Evolutionary conservation across 2,888 invertebrate species (phyloP), one percentile per base, ranked within the genome.

Genomic region (Synanthedon tipuliformis): DNA sequence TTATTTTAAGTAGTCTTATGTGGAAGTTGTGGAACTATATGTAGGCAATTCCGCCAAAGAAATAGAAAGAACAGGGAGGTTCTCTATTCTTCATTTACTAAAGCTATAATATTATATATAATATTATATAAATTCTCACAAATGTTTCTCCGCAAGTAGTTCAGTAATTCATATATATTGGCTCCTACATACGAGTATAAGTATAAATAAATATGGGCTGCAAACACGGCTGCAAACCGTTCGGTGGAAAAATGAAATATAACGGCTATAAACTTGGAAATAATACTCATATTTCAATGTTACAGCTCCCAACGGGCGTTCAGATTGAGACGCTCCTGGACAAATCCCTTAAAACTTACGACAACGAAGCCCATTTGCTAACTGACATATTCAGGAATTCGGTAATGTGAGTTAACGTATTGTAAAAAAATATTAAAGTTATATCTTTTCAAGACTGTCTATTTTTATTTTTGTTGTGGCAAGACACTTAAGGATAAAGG

Each of bases 201-300:
- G 60, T 60, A 55, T 62, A 66, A 61, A 67, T 60, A 63, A 59
- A 62, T 62, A 64, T 52, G 8, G 49, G 11, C 13, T 18, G 65
- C 61, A 56, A 60, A 34, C 34, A 34, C 10, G 8, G 34, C 34
- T 34, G 34, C 34, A 34, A 65, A 66, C 60, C 58, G 60, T 65
- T 61, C 57, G 57, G 61, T 61, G 62, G 56, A 63, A 63, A 71
- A 71, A 71, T 73, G 64, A 72, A 67, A 75, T 69, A 70, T 69
- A 65, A 67, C 55, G 60, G 65, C 63, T 62, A 69, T 73, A 75
- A 74, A 70, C 63, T 71, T 62, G 60, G 56, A 65, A 70, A 73
- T 75, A 73, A 72, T 65, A 63, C 62, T 64, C 61, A 69, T 73
- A 73, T 72, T 71, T 73, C 72, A 68, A 59, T 57, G 64, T 68